These are phyloP conservation scores for Hafferia zeledoni DNA, from an alignment of 2,797 vertebrate species.

Conservation along the genomic window DNA sequence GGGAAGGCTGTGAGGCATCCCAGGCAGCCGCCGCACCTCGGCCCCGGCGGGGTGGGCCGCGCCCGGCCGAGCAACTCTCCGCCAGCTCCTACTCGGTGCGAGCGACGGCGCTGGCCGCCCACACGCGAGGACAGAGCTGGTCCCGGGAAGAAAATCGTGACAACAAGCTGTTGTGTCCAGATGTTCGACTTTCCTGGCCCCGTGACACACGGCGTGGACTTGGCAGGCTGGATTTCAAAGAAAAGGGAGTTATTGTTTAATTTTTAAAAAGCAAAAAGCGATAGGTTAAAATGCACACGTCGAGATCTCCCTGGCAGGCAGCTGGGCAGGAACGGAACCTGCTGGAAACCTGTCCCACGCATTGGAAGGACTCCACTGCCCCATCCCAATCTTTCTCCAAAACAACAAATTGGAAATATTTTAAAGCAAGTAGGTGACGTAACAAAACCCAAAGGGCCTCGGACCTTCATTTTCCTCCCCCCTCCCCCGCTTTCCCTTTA, in stretches of 20 bases:
- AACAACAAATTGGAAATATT: neutral
- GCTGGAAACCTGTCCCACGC: neutral
- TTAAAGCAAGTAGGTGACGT: neutral
- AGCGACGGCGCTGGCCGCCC: neutral
- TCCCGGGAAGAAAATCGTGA: neutral
- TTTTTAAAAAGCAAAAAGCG: neutral
- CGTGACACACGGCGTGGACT: neutral
- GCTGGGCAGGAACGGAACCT: neutral
- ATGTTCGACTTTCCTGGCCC: neutral
- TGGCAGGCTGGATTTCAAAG: slow-evolving; percentile 8
- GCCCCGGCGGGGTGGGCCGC: accelerated
- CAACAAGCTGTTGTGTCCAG: neutral
- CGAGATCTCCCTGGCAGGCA: neutral
- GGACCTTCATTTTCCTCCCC: accelerated
- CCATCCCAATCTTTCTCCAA: neutral
- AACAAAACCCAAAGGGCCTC: neutral
- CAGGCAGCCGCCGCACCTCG: neutral
- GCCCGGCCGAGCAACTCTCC: neutral
- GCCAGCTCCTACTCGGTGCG: neutral
- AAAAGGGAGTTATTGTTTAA: neutral
- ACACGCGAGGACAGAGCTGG: neutral
- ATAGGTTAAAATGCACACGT: neutral
- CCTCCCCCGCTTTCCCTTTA: neutral
- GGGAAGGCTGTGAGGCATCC: neutral
- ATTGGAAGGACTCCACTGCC: neutral